A percentile compares a stretch with the other conserved stretches of the same genome.
phyloP scores from a whole-genome alignment of 2,888 invertebrate species.

The Clitarchus hookeri region DNA sequence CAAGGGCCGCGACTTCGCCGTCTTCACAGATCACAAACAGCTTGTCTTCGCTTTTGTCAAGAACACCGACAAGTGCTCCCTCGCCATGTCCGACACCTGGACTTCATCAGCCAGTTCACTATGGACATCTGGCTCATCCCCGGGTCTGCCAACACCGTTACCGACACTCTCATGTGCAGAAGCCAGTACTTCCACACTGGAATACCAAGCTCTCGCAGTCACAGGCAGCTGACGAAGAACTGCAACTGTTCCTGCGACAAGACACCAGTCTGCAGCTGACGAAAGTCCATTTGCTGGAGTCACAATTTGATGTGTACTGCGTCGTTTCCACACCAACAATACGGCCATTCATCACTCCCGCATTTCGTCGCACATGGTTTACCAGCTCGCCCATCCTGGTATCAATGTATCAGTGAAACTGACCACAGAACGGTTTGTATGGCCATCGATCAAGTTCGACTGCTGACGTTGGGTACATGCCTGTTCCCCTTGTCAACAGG shows the following conservation, averaged over 20 bases:
- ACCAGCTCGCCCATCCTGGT: background rate
- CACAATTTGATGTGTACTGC: too few species aligned
- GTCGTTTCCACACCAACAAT: too few species aligned
- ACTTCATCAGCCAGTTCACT: too few species aligned
- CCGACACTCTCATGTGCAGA: conserved; percentile 11
- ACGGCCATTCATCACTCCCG: too few species aligned
- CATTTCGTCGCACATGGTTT: conserved; percentile 23
- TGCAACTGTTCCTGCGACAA: background rate
- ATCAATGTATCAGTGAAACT: conserved; percentile 12
- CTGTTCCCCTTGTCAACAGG: conserved; percentile 46
- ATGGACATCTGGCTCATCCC: background rate
- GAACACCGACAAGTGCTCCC: too few species aligned
- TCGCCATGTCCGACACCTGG: background rate
- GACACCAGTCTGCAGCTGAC: too few species aligned
- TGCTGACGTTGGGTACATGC: conserved; percentile 45
- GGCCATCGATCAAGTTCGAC: conserved; percentile 43
- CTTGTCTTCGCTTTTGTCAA: too few species aligned
- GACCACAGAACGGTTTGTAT: conserved; percentile 36
- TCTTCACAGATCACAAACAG: too few species aligned
- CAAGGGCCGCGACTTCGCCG: too few species aligned
- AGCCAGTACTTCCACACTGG: background rate
- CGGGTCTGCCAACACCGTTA: background rate
- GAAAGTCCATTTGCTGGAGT: too few species aligned
- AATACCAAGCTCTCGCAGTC: background rate
- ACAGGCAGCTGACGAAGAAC: background rate